phyloP scores from a whole-genome alignment of 2,113 vertebrate species.

The Pteruthius melanotis region DNA sequence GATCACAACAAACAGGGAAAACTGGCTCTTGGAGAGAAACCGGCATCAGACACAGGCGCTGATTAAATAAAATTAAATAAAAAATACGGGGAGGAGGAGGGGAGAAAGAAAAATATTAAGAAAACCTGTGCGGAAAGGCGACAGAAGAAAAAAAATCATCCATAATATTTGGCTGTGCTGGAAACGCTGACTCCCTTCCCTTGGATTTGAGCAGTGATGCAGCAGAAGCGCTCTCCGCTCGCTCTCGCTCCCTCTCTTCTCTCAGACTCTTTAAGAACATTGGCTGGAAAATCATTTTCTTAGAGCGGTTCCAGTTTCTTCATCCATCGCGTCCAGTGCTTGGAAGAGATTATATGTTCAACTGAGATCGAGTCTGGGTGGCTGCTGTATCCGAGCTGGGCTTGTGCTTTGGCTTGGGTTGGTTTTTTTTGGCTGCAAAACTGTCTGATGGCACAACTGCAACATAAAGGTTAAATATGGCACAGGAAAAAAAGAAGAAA shows the following conservation, averaged over 20 bases:
- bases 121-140: constrained; percentile 28
- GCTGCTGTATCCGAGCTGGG: constrained; percentile 57
- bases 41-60: background rate
- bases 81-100: background rate
- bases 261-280: constrained; percentile 41
- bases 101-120: constrained; percentile 11
- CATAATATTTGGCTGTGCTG: constrained; percentile 37
- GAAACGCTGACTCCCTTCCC: constrained; percentile 48
- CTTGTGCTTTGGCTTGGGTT: constrained; percentile 31
- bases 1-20: background rate
- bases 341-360: background rate
- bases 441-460: constrained; percentile 62
- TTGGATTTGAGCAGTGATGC: constrained; percentile 52
- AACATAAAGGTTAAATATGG: constrained; percentile 67
- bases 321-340: constrained; percentile 43
- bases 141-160: constrained; percentile 48
- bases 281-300: constrained; percentile 17
- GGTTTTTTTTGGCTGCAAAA: constrained; percentile 53
- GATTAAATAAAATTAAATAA: background rate
- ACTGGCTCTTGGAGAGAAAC: background rate
- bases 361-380: constrained; percentile 22
- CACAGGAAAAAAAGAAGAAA: background rate
- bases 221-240: constrained; percentile 39
- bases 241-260: constrained; percentile 30
- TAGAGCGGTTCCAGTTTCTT: constrained; percentile 40